phyloP scores from a whole-genome alignment of 2,113 vertebrate genomes.

The Cebus imitator region DNA sequence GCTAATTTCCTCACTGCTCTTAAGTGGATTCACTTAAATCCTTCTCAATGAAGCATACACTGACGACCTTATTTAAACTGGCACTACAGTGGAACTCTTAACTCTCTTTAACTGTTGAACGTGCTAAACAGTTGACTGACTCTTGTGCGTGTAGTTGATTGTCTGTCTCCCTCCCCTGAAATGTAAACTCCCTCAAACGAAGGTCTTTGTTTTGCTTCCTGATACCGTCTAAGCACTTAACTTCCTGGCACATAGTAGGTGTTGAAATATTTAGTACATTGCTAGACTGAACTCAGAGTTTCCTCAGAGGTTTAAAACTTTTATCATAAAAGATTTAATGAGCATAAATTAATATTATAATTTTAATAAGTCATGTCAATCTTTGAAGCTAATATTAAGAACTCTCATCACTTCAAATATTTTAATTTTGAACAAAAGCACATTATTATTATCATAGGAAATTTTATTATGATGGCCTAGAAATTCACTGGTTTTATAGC shows the following conservation, averaged over 20 bases:
- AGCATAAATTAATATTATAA: not conserved
- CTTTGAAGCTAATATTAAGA: slow-evolving; percentile 1
- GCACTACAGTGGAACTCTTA: not conserved
- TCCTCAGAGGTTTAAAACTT: not conserved
- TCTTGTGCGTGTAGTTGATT: not conserved
- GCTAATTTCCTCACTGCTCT: not conserved
- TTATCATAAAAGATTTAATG: not conserved
- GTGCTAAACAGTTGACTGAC: not conserved
- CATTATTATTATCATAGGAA: not conserved
- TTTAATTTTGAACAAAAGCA: slow-evolving; percentile 39
- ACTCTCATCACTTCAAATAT: not conserved
- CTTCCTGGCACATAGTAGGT: not conserved
- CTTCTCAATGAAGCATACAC: not conserved
- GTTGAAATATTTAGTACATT: slow-evolving; percentile 36
- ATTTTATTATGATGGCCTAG: not conserved
- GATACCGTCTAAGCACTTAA: not conserved
- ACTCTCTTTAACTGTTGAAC: not conserved
- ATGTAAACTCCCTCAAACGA: not conserved
- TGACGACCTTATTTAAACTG: not conserved
- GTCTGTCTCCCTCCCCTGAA: not conserved
- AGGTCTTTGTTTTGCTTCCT: not conserved
- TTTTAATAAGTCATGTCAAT: slow-evolving; percentile 16
- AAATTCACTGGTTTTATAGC: slow-evolving; percentile 22
- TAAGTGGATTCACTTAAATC: not conserved
- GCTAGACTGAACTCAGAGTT: not conserved